Evolutionary conservation across 2,888 invertebrate species (phyloP).

Genomic region (Salpingus planirostris): DNA sequence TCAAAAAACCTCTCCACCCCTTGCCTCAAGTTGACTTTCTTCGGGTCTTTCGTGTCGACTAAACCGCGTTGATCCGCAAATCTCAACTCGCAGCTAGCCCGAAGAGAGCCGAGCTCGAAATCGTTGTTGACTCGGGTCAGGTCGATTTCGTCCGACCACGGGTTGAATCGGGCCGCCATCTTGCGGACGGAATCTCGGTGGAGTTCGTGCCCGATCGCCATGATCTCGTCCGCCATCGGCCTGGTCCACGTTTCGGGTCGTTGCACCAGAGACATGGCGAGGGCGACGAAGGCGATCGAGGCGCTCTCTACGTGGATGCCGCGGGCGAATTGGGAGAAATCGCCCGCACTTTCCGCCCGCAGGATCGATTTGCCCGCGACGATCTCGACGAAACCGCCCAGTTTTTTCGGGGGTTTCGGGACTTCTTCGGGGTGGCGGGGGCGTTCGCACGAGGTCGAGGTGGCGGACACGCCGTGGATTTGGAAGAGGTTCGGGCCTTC

Average conservation of each 20-base stretch:
- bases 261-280: conserved; percentile 51
- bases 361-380: conserved; percentile 40
- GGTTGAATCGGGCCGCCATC: conserved; percentile 48
- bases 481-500: conserved; percentile 30
- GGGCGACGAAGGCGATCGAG: conserved; percentile 48
- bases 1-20: conserved; percentile 31
- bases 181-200: conserved; percentile 42
- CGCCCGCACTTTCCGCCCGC: conserved; percentile 43
- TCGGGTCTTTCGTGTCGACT: conserved; percentile 40
- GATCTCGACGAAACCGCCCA: conserved; percentile 23
- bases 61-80: conserved; percentile 42
- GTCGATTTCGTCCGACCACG: conserved; percentile 48
- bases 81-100: conserved; percentile 41
- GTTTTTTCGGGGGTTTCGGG: conserved; percentile 13
- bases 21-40: conserved; percentile 38
- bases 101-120: conserved; percentile 41
- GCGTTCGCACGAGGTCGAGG: neutral
- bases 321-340: conserved; percentile 45
- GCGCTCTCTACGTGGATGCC: conserved; percentile 47
- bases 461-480: conserved; percentile 28
- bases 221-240: conserved; percentile 48
- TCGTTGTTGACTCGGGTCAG: conserved; percentile 38
- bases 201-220: conserved; percentile 45
- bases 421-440: conserved; percentile 15
- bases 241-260: conserved; percentile 51